Evolutionary conservation across 1,140 invertebrate species (phyloP), one percentile per base, ranked within the genome.

Genomic region (Drosophila oshimai): DNA sequence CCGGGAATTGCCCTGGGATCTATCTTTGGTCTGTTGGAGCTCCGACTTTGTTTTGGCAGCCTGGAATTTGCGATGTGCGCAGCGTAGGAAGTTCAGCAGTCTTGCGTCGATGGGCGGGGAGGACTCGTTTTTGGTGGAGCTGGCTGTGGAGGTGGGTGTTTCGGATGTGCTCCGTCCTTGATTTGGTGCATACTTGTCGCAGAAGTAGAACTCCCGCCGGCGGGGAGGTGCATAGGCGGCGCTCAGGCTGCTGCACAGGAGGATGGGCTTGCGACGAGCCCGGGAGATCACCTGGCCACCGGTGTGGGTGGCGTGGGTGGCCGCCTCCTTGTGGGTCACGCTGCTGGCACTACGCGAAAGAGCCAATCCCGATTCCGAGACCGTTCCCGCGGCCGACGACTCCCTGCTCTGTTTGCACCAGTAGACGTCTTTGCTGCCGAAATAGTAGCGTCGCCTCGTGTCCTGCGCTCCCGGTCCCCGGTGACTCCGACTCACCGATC

Each of bases 391-490:
- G 0, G n/a, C 42, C 0, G 50, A 26, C 6, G n/a, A 15, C 47
- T 57, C 49, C 5, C 73, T 24, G 10, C 88, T 88, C 64, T 90
- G 81, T 34, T 90, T 90, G 51, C 88, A 90, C 88, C 88, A 90
- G 28, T 90, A 90, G 12, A 90, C 73, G 39, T 90, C 88, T 60
- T 88, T 89, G 64, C 68, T 84, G 22, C 84, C 84, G 46, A 89
- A 89, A 31, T 89, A 89, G 39, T 89, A 89, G 18, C 84, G 68
- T 37, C 75, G 45, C 6, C 81, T 60, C 0, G 73, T 29, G 51
- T 87, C 80, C 60, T 86, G 74, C 6, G 6, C 2, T n/a, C 20
- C 7, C 7, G 31, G 4, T 15, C 41, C 6, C 4, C 45, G 2
- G 10, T 42, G 13, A 12, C 45, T 15, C 4, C 74, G 10, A 7